Evolutionary conservation across 1,140 invertebrate species (phyloP).

Genomic region (Neuroterus valhalla): DNA sequence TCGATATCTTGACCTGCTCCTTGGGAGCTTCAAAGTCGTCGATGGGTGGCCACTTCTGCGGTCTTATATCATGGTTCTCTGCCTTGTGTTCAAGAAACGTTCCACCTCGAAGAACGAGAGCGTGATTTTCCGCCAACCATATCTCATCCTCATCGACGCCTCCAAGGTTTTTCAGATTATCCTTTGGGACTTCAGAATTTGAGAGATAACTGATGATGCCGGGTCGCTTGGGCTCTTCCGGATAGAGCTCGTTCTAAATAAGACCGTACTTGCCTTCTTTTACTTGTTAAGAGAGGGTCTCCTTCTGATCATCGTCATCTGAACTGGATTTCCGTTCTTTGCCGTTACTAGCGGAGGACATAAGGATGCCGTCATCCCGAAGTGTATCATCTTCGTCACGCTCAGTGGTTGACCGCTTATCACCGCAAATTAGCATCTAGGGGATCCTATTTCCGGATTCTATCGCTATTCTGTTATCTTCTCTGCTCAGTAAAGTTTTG

Average conservation of each 20-base stretch:
- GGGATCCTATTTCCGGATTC: conserved; percentile 61
- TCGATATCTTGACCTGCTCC: conserved; percentile 86
- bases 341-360: conserved; percentile 80
- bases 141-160: conserved; percentile 90
- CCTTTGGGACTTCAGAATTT: conserved; percentile 86
- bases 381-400: conserved; percentile 67
- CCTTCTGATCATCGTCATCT: conserved; percentile 84
- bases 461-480: conserved; percentile 55
- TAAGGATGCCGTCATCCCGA: conserved; percentile 81
- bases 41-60: conserved; percentile 83
- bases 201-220: conserved; percentile 87
- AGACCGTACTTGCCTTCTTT: conserved; percentile 92
- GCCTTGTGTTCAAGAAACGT: conserved; percentile 77
- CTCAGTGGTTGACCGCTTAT: conserved; percentile 52
- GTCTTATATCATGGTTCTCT: conserved; percentile 65
- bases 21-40: conserved; percentile 87
- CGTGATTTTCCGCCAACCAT: conserved; percentile 91
- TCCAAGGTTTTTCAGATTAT: conserved; percentile 86
- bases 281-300: conserved; percentile 89
- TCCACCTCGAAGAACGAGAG: conserved; percentile 88
- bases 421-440: conserved; percentile 79
- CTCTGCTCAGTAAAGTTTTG: conserved; percentile 35
- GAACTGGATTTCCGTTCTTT: conserved; percentile 74
- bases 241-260: conserved; percentile 89
- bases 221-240: conserved; percentile 80